Percentiles rank a stretch among this genome's conserved stretches.
These are phyloP conservation scores for Wiebesia pumilae DNA, from an alignment of 1,140 invertebrate genomes.

Conservation along the genomic window DNA sequence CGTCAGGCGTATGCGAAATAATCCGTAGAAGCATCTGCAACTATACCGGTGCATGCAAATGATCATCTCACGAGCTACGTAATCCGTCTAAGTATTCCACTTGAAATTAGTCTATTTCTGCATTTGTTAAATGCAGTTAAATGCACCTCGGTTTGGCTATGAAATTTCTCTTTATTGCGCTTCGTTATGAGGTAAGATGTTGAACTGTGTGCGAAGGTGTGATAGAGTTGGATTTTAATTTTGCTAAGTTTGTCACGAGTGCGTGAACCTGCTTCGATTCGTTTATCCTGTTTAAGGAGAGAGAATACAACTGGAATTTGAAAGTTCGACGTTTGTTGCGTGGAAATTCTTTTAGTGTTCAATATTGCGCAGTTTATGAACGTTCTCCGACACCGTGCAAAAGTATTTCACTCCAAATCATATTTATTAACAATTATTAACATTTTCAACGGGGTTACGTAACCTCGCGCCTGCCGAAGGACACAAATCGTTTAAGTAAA, in stretches of 20 bases:
- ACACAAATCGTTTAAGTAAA: background rate
- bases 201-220: background rate
- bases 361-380: background rate
- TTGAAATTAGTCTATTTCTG: constrained; percentile 13
- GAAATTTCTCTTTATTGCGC: background rate
- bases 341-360: constrained; percentile 22
- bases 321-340: constrained; percentile 27
- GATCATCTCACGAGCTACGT: background rate
- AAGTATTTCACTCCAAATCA: background rate
- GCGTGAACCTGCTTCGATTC: background rate
- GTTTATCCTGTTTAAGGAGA: constrained; percentile 37
- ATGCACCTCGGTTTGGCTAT: background rate
- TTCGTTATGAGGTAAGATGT: background rate
- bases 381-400: background rate
- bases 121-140: background rate
- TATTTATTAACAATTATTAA: constrained; percentile 4
- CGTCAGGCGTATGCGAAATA: no score
- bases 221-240: constrained; percentile 21
- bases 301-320: constrained; percentile 46
- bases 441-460: background rate
- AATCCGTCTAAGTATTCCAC: constrained; percentile 23
- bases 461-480: background rate
- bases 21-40: background rate
- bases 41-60: background rate
- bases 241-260: constrained; percentile 18